Evolutionary conservation across 2,113 vertebrate genomes (phyloP).

Genomic region (Tichodroma muraria): DNA sequence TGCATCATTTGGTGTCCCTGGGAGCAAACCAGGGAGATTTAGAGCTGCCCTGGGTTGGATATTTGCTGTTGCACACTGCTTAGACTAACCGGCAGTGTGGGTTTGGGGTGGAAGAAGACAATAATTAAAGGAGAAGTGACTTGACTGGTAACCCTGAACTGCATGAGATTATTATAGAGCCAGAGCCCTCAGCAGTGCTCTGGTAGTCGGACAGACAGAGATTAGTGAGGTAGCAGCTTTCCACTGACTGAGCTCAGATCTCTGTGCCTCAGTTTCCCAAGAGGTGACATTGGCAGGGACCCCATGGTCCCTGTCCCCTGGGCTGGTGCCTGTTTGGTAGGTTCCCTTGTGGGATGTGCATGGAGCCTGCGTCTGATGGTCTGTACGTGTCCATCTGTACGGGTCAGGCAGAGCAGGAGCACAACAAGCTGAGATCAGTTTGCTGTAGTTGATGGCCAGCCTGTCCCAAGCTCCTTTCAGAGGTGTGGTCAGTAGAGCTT

Average conservation of each 20-base stretch:
- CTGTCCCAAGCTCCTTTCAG: background rate
- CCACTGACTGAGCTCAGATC: background rate
- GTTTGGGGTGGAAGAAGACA: background rate
- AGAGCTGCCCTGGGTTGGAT: background rate
- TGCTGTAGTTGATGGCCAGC: background rate
- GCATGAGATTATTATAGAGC: background rate
- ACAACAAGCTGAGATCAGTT: background rate
- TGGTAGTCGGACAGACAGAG: background rate
- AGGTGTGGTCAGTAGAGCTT: background rate
- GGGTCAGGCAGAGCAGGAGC: background rate
- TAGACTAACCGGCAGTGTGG: background rate
- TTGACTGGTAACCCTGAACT: background rate
- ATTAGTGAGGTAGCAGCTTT: background rate
- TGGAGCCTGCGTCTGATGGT: accelerated
- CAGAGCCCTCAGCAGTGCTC: background rate
- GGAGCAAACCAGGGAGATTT: background rate
- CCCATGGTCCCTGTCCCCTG: background rate
- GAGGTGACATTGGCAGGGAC: background rate
- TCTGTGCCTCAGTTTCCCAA: background rate
- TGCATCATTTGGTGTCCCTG: background rate
- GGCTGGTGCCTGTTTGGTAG: background rate
- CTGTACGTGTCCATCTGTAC: background rate
- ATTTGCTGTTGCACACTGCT: background rate
- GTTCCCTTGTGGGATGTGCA: background rate
- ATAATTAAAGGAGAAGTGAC: background rate